Percentiles rank a stretch among this genome's conserved stretches.
Evolutionary conservation across 2,113 vertebrate species (phyloP).

Genomic region (Neotoma lepida): DNA sequence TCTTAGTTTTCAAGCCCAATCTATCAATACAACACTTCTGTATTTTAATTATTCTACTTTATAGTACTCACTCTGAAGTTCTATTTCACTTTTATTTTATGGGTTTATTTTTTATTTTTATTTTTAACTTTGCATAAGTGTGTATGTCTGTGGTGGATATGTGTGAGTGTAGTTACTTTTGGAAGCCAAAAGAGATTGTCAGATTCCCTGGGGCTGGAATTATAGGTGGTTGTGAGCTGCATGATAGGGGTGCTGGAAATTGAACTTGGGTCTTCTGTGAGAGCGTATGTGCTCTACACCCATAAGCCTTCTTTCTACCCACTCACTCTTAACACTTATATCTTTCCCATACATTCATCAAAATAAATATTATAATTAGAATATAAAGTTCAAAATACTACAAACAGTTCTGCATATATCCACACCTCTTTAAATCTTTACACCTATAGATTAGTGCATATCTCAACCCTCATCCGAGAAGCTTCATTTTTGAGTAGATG

Average conservation of each 20-base stretch:
- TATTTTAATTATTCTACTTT: not conserved
- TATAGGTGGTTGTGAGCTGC: not conserved
- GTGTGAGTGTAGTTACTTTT: not conserved
- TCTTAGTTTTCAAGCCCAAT: not conserved
- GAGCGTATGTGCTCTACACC: too few species aligned
- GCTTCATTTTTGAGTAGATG: not conserved
- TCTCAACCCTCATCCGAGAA: not conserved
- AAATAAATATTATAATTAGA: not conserved
- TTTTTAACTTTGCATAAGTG: not conserved
- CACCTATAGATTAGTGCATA: not conserved
- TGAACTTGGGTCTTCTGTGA: not conserved
- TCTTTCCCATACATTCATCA: not conserved
- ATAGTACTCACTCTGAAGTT: not conserved
- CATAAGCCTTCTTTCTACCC: not conserved
- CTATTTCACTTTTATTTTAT: not conserved
- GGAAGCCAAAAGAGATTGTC: not conserved
- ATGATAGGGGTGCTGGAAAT: not conserved
- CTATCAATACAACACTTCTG: not conserved
- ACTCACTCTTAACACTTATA: not conserved
- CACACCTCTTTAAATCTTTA: not conserved
- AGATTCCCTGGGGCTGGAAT: not conserved
- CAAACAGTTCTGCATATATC: not conserved
- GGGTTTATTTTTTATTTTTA: not conserved
- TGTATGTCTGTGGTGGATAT: too few species aligned
- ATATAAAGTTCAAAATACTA: not conserved